Percentiles rank a stretch among this genome's conserved stretches.
Evolutionary conservation across 2,113 vertebrate species (phyloP).

Genomic region (Phyllopteryx taeniolatus): DNA sequence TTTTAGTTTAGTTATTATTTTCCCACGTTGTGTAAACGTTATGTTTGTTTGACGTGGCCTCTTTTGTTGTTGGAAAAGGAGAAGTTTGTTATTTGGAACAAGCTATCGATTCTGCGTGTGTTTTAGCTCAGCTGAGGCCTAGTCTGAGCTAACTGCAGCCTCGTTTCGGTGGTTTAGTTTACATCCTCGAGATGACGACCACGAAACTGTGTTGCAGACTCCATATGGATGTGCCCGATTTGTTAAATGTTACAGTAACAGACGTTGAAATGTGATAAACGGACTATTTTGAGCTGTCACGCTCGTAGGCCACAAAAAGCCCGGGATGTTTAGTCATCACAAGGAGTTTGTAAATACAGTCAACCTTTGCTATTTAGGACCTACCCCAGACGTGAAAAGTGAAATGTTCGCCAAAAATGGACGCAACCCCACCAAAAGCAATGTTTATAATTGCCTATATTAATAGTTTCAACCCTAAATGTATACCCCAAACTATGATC

Average conservation of each 20-base stretch:
- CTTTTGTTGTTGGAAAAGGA: neutral
- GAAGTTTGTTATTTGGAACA: neutral
- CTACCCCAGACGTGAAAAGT: neutral
- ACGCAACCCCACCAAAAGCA: neutral
- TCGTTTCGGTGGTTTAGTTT: slow-evolving; percentile 5
- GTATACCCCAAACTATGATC: neutral
- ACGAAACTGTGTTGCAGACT: neutral
- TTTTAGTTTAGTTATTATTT: neutral
- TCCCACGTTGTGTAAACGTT: neutral
- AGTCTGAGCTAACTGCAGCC: neutral
- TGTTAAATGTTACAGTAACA: neutral
- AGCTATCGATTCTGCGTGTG: neutral
- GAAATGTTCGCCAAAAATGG: neutral
- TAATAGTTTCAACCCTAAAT: neutral
- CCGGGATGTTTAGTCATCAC: slow-evolving; percentile 15
- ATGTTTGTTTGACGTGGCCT: rapidly evolving
- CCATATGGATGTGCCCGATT: neutral
- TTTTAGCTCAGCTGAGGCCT: slow-evolving; percentile 27
- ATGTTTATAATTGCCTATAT: neutral
- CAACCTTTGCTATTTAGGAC: neutral
- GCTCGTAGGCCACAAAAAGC: slow-evolving; percentile 38
- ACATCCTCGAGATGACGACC: neutral
- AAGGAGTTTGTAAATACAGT: slow-evolving; percentile 6
- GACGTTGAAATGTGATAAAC: neutral
- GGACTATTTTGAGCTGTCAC: neutral